Conservation (phyloP, 2,113 vertebrate genomes). For the Rattus norvegicus region GRCr8 NC_086039.1:107055501-107056000, state of each 20-base stretch:
- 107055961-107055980: constrained; percentile 75
- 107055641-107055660: constrained; percentile 74
- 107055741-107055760: constrained; percentile 82
- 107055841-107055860: constrained; percentile 78
- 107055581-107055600: constrained; percentile 81
- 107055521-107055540: constrained; percentile 61
- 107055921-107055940: constrained; percentile 80
- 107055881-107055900: constrained; percentile 75
- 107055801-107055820: constrained; percentile 83
- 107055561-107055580: constrained; percentile 87
- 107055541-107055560: constrained; percentile 80
- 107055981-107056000: constrained; percentile 75
- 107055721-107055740: constrained; percentile 80
- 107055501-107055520: constrained; percentile 14
- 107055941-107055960: constrained; percentile 42
- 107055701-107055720: constrained; percentile 80
- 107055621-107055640: constrained; percentile 76
- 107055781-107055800: constrained; percentile 82
- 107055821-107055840: constrained; percentile 78
- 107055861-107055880: constrained; percentile 78
- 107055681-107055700: constrained; percentile 81
- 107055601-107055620: constrained; percentile 71
- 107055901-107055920: constrained; percentile 79
- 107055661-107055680: constrained; percentile 81
- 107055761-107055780: constrained; percentile 79